Percentiles rank a stretch among this genome's conserved stretches.
Evolutionary conservation across 2,888 invertebrate genomes (phyloP).

Genomic region (Lamellibrachia satsuma): DNA sequence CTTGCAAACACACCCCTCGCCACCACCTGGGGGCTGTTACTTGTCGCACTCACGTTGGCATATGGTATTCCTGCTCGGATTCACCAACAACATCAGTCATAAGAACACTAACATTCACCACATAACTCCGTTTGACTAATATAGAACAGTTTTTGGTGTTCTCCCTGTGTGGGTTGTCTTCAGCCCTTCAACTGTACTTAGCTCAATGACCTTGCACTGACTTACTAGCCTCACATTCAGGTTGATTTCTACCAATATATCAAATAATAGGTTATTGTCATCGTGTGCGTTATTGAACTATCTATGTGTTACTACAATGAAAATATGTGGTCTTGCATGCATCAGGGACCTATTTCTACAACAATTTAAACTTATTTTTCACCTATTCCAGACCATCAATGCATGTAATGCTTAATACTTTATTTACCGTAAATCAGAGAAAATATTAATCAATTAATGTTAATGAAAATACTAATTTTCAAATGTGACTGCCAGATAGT

Average conservation of each 20-base stretch:
- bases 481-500: not conserved
- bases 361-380: not conserved
- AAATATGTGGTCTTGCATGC: not conserved
- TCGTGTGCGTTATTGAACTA: no score
- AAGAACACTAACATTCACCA: no score
- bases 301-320: not conserved
- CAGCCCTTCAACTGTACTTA: no score
- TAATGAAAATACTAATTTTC: not conserved
- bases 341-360: not conserved
- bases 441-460: no score
- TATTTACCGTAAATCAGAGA: no score
- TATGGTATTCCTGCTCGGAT: conserved; percentile 38
- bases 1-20: conserved; percentile 60
- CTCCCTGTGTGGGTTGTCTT: not conserved
- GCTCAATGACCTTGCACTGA: no score
- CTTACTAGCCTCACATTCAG: no score
- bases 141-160: not conserved
- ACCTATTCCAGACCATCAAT: not conserved
- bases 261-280: no score
- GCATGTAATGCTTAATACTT: no score
- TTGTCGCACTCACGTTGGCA: conserved; percentile 56
- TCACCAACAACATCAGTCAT: not conserved
- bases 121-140: not conserved
- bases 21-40: conserved; percentile 54
- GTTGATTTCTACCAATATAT: no score